Evolutionary conservation across 2,113 vertebrate species (phyloP), one percentile per base, ranked within the genome.

Genomic region (Pipa parva): DNA sequence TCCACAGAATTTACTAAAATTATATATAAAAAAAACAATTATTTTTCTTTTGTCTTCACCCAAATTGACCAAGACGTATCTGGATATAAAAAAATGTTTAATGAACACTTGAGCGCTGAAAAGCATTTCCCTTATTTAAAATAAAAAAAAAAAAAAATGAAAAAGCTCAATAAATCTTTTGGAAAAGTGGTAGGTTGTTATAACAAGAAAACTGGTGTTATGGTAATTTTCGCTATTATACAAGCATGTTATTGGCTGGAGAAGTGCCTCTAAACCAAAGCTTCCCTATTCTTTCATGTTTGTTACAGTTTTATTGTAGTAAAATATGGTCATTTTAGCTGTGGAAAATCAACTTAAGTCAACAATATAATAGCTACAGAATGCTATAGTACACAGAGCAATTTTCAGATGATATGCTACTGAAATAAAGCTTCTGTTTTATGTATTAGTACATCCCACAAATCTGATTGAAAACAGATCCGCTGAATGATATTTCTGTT

Each of bases 391-490:
- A 66, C 71, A 69, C 55, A 78, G 59, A 72, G 76, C 79, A 69
- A 72, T 83, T 78, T 81, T 69, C 75, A 66, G 80, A 72, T 77
- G 66, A 27, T 78, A 76, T 59, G 71, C 71, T 80, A 49, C 6
- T 48, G 71, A 76, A 72, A 20, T 84, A 79, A 80, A 63, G 79
- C 78, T 79, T 79, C 74, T 78, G 83, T 78, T 80, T 90, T 84
- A 83, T 85, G 85, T 87, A 88, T 90, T 86, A 83, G 87, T 85
- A 80, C 84, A 65, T 84, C 83, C 79, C 67, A 80, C 85, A 88
- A 85, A 90, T 91, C 87, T 89, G 89, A 91, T 87, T 83, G 89
- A 87, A 81, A 82, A 84, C 78, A 75, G 83, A 82, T 78, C 73
- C 79, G 78, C 82, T 83, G 87, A 84, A 80, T 83, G 82, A 86